Conservation (phyloP, 92 coral and sea anemone species). For the Parazoanthus swiftii region DNA sequence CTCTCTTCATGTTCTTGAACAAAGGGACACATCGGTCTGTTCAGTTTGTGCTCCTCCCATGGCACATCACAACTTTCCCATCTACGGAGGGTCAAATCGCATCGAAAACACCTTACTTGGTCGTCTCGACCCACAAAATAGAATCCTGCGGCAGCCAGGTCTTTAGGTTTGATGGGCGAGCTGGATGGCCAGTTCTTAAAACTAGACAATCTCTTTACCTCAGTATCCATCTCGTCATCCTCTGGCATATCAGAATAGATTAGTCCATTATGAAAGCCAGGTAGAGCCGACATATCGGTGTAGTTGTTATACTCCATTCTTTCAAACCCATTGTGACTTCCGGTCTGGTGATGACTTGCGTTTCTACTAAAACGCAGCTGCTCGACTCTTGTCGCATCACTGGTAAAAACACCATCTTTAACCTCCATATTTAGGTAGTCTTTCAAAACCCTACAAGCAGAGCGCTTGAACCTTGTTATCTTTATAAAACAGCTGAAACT, state of each 20-base stretch:
- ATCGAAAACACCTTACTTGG: conserved; percentile 79
- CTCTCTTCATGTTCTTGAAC: conserved; percentile 57
- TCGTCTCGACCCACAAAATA: conserved; percentile 73
- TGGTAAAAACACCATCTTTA: not conserved
- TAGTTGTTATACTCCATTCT: not conserved
- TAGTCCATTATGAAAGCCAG: conserved; percentile 17
- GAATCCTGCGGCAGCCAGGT: conserved; percentile 85
- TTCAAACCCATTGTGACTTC: not conserved
- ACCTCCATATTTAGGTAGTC: conserved; percentile 20
- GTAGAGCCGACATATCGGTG: not conserved
- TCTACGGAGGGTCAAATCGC: conserved; percentile 64
- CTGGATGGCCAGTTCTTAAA: conserved; percentile 70
- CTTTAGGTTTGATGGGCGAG: conserved; percentile 66
- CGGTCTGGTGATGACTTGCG: not conserved
- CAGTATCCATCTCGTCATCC: conserved; percentile 78
- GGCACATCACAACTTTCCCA: conserved; percentile 86
- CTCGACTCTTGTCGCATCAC: not conserved
- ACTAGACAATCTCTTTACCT: conserved; percentile 70
- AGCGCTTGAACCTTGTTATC: not conserved
- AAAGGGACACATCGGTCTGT: conserved; percentile 55
- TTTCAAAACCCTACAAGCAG: not conserved
- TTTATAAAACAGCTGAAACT: not conserved
- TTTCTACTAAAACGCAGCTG: not conserved
- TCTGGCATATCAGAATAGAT: conserved; percentile 51
- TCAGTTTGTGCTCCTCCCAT: conserved; percentile 66